Evolutionary conservation across 2,113 vertebrate species (phyloP).

Genomic region (Excalfactoria chinensis): DNA sequence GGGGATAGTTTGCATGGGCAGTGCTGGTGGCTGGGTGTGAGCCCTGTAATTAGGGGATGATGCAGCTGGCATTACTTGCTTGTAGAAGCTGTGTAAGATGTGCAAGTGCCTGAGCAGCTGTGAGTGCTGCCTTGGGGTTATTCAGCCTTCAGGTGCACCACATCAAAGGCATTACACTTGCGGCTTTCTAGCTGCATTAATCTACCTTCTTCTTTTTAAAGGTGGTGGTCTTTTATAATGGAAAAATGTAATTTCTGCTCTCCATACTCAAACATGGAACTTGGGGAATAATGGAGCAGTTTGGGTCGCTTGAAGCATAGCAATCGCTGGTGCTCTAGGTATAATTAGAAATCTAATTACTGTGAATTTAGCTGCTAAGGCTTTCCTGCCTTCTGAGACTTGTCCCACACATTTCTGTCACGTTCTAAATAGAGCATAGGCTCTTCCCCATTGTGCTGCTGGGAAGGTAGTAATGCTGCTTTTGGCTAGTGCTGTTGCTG

Average conservation of each 20-base stretch:
- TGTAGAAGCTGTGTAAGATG: background rate
- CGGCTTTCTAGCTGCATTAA: background rate
- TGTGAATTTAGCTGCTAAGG: conserved; percentile 46
- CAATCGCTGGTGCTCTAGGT: conserved; percentile 2
- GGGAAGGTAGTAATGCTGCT: conserved; percentile 25
- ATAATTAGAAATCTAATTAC: conserved; percentile 70
- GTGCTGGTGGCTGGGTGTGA: background rate
- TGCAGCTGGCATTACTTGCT: background rate
- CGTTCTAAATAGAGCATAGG: conserved; percentile 4
- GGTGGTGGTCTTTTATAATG: background rate
- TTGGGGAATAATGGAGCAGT: background rate
- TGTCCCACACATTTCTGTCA: conserved; percentile 19
- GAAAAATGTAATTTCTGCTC: background rate
- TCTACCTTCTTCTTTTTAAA: background rate
- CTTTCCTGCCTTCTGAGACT: conserved; percentile 52
- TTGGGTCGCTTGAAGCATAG: conserved; percentile 18
- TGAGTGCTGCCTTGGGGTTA: background rate
- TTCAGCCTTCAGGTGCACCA: background rate
- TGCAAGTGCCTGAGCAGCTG: background rate
- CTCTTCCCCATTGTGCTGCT: background rate
- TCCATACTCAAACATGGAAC: background rate
- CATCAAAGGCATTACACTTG: background rate
- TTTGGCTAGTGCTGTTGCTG: background rate
- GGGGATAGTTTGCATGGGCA: background rate
- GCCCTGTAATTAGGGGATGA: background rate